These are phyloP conservation scores for Dendroctonus valens DNA, from an alignment of 1,140 invertebrate genomes.

Conservation along the genomic window DNA sequence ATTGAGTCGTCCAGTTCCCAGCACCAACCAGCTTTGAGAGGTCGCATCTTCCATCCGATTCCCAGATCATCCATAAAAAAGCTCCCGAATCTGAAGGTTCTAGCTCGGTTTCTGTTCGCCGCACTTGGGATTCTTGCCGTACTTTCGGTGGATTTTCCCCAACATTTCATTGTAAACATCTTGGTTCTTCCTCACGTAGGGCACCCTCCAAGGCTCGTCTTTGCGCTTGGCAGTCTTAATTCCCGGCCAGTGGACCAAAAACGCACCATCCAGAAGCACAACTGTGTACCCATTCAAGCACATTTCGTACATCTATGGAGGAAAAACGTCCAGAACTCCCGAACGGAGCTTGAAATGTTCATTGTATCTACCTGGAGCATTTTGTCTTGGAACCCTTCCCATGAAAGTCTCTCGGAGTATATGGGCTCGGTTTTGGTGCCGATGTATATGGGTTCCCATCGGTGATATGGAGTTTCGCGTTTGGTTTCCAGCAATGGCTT, in stretches of 20 bases:
- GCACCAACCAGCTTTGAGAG: no score
- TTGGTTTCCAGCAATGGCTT: conserved; percentile 65
- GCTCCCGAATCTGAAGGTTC: no score
- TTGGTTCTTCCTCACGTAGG: conserved; percentile 61
- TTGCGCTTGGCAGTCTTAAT: conserved; percentile 58
- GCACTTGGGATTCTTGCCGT: conserved; percentile 60
- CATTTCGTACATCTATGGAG: conserved; percentile 72
- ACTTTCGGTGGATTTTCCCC: conserved; percentile 57
- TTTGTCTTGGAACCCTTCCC: conserved; percentile 83
- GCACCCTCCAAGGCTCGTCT: conserved; percentile 50
- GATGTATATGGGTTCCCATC: conserved; percentile 83
- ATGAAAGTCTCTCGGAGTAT: conserved; percentile 76
- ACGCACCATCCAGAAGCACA: conserved; percentile 74
- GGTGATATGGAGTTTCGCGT: conserved; percentile 69
- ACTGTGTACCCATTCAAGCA: conserved; percentile 73
- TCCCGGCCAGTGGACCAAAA: conserved; percentile 74
- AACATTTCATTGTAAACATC: conserved; percentile 63
- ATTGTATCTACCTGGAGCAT: conserved; percentile 70
- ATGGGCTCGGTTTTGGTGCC: conserved; percentile 75
- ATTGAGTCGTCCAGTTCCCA: no score
- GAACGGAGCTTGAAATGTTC: background rate
- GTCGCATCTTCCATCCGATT: no score
- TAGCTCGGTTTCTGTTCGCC: conserved; percentile 50
- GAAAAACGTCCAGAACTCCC: background rate
- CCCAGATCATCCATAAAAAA: no score